phyloP scores from a whole-genome alignment of 2,113 vertebrate genomes.

The Mesocricetus auratus region DNA sequence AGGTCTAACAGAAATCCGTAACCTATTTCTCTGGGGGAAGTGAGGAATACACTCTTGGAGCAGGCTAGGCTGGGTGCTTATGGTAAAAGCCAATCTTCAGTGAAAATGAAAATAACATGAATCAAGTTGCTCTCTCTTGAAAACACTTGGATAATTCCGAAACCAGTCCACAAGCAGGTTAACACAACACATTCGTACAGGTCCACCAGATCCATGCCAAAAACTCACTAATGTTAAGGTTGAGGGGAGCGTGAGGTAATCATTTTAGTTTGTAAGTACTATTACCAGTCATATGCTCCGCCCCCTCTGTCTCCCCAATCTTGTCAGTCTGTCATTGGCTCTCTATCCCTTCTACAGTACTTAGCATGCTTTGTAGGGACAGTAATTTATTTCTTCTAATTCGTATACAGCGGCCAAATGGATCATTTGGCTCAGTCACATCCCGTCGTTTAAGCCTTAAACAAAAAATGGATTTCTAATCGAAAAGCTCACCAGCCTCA shows the following conservation, averaged over 20 bases:
- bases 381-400: constrained; percentile 68
- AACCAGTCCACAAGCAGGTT: not conserved
- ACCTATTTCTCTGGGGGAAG: not conserved
- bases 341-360: not conserved
- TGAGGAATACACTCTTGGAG: not conserved
- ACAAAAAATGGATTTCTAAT: constrained; percentile 63
- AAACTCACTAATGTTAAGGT: not conserved
- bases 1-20: not conserved
- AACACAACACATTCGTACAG: not conserved
- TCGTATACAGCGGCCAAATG: constrained; percentile 44
- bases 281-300: not conserved
- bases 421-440: constrained; percentile 58
- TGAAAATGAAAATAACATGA: constrained; percentile 40
- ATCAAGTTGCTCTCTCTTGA: constrained; percentile 13
- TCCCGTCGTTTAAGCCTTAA: constrained; percentile 63
- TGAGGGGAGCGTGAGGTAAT: rapidly evolving
- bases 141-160: not conserved
- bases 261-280: constrained; percentile 33
- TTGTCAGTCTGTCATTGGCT: not conserved
- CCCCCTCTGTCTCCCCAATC: not conserved
- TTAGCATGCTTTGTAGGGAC: constrained; percentile 11
- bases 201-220: not conserved
- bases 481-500: constrained; percentile 26
- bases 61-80: not conserved
- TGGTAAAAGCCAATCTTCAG: not conserved